Evolutionary conservation across 1,140 invertebrate species (phyloP).

Genomic region (Drosophila cardini): DNA sequence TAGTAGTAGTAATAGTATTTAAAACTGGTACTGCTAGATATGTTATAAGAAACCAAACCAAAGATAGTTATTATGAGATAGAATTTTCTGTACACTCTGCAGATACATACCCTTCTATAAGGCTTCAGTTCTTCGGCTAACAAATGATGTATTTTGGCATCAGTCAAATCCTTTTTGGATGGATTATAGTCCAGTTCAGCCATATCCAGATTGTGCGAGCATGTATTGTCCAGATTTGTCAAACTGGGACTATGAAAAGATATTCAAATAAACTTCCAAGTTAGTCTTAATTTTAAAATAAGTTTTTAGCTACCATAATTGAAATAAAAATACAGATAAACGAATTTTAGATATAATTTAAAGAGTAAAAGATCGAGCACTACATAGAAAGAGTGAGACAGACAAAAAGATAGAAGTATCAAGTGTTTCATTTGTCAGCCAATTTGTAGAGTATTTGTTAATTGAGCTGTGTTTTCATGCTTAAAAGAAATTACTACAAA

Average conservation of each 20-base stretch:
- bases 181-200: conserved; percentile 97
- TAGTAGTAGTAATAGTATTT: conserved; percentile 28
- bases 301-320: background rate
- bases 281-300: background rate
- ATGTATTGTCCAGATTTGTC: conserved; percentile 91
- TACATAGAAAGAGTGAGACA: conserved; percentile 13
- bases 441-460: conserved; percentile 36
- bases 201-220: conserved; percentile 95
- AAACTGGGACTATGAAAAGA: conserved; percentile 88
- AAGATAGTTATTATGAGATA: conserved; percentile 50
- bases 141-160: conserved; percentile 96
- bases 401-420: conserved; percentile 18
- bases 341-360: conserved; percentile 69
- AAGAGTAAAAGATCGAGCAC: conserved; percentile 21
- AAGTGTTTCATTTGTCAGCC: conserved; percentile 16
- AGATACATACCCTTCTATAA: conserved; percentile 91
- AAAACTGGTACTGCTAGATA: conserved; percentile 42
- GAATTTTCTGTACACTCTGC: background rate
- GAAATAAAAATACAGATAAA: conserved; percentile 54
- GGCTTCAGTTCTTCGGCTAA: conserved; percentile 96
- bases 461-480: conserved; percentile 66
- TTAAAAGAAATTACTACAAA: conserved; percentile 42
- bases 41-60: conserved; percentile 49
- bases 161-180: conserved; percentile 95
- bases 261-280: background rate